Evolutionary conservation across 2,888 invertebrate genomes (phyloP).

Genomic region (Calliphora vomitoria): DNA sequence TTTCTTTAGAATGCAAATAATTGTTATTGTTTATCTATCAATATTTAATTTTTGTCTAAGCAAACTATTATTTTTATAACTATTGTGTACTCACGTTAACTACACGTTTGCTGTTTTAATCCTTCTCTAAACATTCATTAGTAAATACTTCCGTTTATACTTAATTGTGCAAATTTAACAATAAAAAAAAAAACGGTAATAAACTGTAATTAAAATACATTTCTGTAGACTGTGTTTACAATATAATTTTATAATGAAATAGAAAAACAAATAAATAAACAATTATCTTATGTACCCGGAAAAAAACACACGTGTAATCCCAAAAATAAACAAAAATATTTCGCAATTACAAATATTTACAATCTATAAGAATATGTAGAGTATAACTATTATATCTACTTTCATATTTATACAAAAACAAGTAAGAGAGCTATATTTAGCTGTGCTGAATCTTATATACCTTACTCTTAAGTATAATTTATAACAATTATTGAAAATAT

Average conservation of each 20-base stretch:
- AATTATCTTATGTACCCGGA: neutral
- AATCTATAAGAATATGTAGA: neutral
- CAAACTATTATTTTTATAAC: neutral
- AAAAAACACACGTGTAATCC: slow-evolving; percentile 12
- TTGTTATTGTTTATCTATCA: neutral
- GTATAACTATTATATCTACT: no score
- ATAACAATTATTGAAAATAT: no score
- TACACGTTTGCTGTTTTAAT: slow-evolving; percentile 29
- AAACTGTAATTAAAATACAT: slow-evolving; percentile 24
- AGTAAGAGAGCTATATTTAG: no score
- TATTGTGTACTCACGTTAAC: neutral
- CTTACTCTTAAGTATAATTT: no score
- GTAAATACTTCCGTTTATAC: slow-evolving; percentile 58
- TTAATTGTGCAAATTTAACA: slow-evolving; percentile 43
- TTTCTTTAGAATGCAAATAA: no score
- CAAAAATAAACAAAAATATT: slow-evolving; percentile 21
- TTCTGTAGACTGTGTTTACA: slow-evolving; percentile 5
- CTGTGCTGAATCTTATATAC: no score
- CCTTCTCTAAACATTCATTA: slow-evolving; percentile 38
- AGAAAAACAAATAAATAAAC: neutral
- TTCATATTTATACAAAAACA: no score
- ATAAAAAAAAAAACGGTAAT: neutral
- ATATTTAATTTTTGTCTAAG: slow-evolving; percentile 8
- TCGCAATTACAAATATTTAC: slow-evolving; percentile 25
- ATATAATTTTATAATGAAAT: neutral